Evolutionary conservation across 2,113 vertebrate species (phyloP).

Genomic region (Marmota monax): DNA sequence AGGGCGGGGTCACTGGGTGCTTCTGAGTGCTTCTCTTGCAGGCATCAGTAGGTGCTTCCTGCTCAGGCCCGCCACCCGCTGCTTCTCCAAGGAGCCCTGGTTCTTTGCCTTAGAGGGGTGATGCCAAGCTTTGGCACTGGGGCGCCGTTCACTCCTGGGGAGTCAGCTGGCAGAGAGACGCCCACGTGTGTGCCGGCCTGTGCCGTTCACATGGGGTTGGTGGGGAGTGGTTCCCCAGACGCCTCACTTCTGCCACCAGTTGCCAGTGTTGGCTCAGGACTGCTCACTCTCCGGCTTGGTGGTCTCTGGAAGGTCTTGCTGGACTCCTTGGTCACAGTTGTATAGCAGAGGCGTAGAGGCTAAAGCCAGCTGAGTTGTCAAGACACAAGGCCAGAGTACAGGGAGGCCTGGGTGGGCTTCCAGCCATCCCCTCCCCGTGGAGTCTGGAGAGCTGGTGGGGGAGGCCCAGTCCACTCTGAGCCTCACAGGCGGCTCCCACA

Average conservation of each 20-base stretch:
- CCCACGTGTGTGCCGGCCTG: background rate
- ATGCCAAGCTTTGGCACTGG: background rate
- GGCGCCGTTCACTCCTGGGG: no score
- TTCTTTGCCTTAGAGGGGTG: background rate
- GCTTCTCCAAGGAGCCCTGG: background rate
- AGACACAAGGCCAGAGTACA: background rate
- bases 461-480: no score
- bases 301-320: background rate
- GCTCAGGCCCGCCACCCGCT: background rate
- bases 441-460: no score
- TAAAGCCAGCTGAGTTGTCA: background rate
- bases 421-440: background rate
- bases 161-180: background rate
- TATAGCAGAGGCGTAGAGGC: background rate
- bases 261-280: background rate
- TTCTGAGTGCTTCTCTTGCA: background rate
- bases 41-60: background rate
- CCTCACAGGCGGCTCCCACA: background rate
- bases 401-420: background rate
- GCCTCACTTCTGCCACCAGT: no score
- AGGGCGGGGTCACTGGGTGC: accelerated
- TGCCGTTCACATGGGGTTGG: no score
- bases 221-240: background rate
- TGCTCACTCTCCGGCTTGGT: background rate
- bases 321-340: background rate